Base-by-base conservation (phyloP, 2,888 invertebrate species). In the Drosophila mulleri region DNA sequence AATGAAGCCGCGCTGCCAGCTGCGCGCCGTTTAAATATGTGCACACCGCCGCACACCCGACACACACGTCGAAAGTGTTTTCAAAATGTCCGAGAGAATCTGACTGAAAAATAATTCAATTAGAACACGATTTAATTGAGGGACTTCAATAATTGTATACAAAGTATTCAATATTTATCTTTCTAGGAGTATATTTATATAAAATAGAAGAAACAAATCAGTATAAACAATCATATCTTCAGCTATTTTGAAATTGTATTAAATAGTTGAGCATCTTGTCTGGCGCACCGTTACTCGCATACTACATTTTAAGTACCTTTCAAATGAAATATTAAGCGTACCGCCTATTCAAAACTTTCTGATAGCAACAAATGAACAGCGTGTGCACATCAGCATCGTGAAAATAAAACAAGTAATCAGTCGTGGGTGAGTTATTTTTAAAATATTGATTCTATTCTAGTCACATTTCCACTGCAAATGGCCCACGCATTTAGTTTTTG, bases 1-100 rank as follows among this genome's bases (percentile, higher is more conserved):
- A 85, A 80, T 87, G 84, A 84, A 80, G 67, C 47, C 66, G 72
- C 62, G 70, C 67, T 77, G 78, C 45, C 47, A 56, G 65, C 62
- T 67, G 72, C 84, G 52, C 74, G 56, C 42, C 67, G 71, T 59
- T 84, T 87, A 82, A 84, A 84, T 80, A 59, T 66, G 35, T 61
- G 56, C 48, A 48, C 44, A 48, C 56, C 60, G 18, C 18, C 32
- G 67, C 20, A 54, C 83, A 86, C 81, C 82, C 57, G 35, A 77
- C 86, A 75, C 52, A 60, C 48, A 16, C 62, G 72, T 72, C 75
- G 3, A 48, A 42, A 64, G 6, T 9, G 67, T n/a, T 69, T 59
- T 53, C 37, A 2, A 6, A 2, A 6, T 9, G 9, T 18, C 12
- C 2, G 29, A 4, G 0, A 1, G 29, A 29, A 48, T n/a, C 26